These are phyloP conservation scores for Sweltsa coloradensis DNA, from an alignment of 1,140 invertebrate genomes.

Conservation along the genomic window DNA sequence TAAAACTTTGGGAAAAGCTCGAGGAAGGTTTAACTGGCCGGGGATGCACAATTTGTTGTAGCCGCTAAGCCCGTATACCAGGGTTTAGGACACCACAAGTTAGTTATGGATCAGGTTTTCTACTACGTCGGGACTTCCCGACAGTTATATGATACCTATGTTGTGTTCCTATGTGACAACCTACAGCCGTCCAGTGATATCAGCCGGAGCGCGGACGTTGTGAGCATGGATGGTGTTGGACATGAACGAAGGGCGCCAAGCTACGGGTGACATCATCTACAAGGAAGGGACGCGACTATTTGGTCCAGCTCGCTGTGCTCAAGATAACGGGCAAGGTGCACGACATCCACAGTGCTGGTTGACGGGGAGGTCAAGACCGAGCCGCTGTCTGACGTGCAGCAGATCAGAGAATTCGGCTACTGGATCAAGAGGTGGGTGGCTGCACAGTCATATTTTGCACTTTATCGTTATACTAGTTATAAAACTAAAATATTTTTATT, in stretches of 20 bases:
- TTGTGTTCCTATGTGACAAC: too few relatives aligned
- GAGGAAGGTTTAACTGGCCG: too few relatives aligned
- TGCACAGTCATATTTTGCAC: too few relatives aligned
- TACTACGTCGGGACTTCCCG: too few relatives aligned
- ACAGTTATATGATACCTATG: too few relatives aligned
- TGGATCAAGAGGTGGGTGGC: constrained; percentile 29
- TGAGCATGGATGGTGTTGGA: constrained; percentile 43
- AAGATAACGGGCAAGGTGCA: constrained; percentile 33
- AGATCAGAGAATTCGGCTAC: constrained; percentile 32
- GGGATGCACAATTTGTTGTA: too few relatives aligned
- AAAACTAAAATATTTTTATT: too few relatives aligned
- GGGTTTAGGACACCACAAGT: too few relatives aligned
- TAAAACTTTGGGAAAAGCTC: too few relatives aligned
- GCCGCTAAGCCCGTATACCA: too few relatives aligned
- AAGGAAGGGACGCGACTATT: constrained; percentile 19
- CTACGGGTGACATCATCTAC: constrained; percentile 44
- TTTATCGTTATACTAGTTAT: too few relatives aligned
- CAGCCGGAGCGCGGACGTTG: constrained; percentile 15
- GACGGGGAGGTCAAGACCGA: constrained; percentile 29
- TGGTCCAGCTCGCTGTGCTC: constrained; percentile 17
- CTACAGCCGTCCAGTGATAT: constrained; percentile 11
- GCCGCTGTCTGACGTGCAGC: constrained; percentile 20
- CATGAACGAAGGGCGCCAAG: constrained; percentile 38
- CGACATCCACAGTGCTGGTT: constrained; percentile 38
- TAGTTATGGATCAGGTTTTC: too few relatives aligned